A percentile compares a stretch with the other conserved stretches of the same genome.
phyloP scores from a whole-genome alignment of 2,113 vertebrate species.

The Pelodiscus sinensis region DNA sequence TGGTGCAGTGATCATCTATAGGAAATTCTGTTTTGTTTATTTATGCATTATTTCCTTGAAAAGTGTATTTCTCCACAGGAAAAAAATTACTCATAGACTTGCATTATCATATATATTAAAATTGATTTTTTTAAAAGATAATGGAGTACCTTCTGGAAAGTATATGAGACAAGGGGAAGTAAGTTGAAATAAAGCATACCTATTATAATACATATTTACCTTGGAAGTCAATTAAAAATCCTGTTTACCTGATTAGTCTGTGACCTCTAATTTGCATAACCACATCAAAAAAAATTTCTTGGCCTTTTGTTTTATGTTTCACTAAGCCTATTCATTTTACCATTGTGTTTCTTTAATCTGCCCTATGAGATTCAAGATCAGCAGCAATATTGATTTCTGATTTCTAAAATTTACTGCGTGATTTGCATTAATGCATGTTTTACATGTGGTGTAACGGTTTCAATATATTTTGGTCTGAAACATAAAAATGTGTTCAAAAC shows the following conservation, averaged over 20 bases:
- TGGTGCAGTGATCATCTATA: background rate
- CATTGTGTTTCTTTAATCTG: background rate
- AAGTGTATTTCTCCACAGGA: background rate
- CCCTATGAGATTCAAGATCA: background rate
- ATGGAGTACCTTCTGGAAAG: background rate
- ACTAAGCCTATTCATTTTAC: background rate
- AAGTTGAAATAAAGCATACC: background rate
- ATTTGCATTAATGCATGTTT: slow-evolving; percentile 38
- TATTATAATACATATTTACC: background rate
- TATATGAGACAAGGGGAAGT: background rate
- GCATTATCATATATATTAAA: background rate
- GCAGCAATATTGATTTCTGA: slow-evolving; percentile 25
- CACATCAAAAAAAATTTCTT: background rate
- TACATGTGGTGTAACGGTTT: background rate
- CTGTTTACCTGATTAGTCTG: background rate
- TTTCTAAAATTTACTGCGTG: background rate
- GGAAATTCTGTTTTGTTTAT: background rate
- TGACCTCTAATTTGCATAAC: background rate
- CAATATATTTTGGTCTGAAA: slow-evolving; percentile 50
- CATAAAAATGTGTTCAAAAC: slow-evolving; percentile 59
- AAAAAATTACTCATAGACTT: background rate
- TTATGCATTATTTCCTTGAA: background rate
- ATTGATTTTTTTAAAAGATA: slow-evolving; percentile 29
- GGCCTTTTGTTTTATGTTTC: slow-evolving; percentile 19
- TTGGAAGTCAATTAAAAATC: background rate